These are phyloP conservation scores for Synergus itoensis DNA, from an alignment of 2,888 invertebrate species.

Conservation along the genomic window DNA sequence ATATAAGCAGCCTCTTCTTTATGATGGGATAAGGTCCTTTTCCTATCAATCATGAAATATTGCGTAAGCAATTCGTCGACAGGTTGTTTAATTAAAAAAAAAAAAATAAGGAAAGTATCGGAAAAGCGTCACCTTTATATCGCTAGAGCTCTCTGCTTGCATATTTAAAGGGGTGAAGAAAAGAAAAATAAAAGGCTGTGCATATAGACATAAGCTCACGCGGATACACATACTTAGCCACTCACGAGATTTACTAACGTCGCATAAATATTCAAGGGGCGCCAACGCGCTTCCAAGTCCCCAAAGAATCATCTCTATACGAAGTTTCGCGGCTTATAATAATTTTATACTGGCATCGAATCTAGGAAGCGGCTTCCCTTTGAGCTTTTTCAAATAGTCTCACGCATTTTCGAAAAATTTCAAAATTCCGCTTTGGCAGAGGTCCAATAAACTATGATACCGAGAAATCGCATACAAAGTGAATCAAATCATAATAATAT, in stretches of 20 bases:
- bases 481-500: conserved; percentile 3
- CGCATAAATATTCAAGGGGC: background rate
- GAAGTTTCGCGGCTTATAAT: conserved; percentile 14
- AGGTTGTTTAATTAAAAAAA: background rate
- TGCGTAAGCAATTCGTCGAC: background rate
- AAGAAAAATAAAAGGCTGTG: background rate
- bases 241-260: conserved; percentile 1
- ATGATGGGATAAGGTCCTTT: background rate
- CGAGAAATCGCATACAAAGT: background rate
- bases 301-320: background rate
- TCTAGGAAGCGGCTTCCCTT: conserved; percentile 3
- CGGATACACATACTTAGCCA: background rate
- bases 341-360: conserved; percentile 7
- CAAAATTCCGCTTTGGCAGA: background rate
- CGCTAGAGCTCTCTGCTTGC: background rate
- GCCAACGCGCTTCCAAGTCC: background rate
- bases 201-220: background rate
- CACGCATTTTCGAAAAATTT: background rate
- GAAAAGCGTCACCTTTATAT: background rate
- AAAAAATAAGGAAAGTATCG: background rate
- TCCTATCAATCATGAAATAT: background rate
- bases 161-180: background rate
- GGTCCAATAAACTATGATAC: background rate
- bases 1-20: too few species aligned
- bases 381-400: conserved; percentile 2